These are phyloP conservation scores for Catocala nupta DNA, from an alignment of 2,888 invertebrate genomes.

Conservation along the genomic window DNA sequence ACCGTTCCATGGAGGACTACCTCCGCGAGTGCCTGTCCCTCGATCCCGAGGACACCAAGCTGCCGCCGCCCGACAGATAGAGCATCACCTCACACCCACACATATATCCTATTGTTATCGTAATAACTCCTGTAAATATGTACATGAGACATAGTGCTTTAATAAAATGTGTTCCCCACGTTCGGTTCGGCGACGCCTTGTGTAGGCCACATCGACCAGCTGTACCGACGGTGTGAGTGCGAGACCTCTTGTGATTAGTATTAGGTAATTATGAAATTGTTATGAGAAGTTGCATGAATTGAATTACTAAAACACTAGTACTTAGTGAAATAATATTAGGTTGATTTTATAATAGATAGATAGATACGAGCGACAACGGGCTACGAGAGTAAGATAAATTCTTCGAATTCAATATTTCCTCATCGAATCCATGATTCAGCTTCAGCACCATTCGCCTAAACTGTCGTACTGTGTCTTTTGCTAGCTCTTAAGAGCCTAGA, in stretches of 20 bases:
- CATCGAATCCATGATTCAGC: conserved; percentile 75
- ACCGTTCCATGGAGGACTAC: conserved; percentile 97
- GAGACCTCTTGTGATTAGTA: conserved; percentile 52
- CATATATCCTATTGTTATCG: conserved; percentile 65
- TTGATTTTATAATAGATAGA: conserved; percentile 64
- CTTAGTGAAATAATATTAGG: conserved; percentile 52
- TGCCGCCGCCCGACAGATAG: conserved; percentile 88
- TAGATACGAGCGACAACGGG: conserved; percentile 53
- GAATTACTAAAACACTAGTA: conserved; percentile 58
- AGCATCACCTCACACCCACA: conserved; percentile 30
- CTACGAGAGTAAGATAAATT: conserved; percentile 57
- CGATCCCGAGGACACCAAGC: conserved; percentile 92
- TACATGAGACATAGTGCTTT: conserved; percentile 83
- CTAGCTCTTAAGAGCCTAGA: conserved; percentile 70
- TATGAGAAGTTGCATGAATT: conserved; percentile 62
- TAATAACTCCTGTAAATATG: conserved; percentile 80
- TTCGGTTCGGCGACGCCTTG: conserved; percentile 64
- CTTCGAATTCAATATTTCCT: conserved; percentile 69
- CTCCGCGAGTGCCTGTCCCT: conserved; percentile 96
- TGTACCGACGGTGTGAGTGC: conserved; percentile 46
- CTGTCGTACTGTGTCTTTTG: conserved; percentile 68
- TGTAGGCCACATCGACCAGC: conserved; percentile 42
- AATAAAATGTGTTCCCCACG: conserved; percentile 82
- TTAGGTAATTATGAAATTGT: conserved; percentile 68
- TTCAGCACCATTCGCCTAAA: conserved; percentile 76